Base-by-base conservation (phyloP, 2,888 invertebrate genomes). In the Leuctra nigra region DNA sequence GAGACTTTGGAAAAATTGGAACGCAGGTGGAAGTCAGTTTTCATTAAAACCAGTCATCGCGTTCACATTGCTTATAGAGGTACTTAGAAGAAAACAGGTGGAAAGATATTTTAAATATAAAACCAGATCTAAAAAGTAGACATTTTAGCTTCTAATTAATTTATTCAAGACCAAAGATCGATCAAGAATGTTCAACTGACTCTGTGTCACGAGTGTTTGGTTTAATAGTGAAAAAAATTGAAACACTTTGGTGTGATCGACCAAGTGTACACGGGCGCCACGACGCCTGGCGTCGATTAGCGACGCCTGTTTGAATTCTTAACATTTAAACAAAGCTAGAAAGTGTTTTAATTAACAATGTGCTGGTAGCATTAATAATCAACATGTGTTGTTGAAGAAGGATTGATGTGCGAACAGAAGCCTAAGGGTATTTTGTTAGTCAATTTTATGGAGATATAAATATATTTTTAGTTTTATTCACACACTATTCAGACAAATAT, bases 51-150 rank as follows among this genome's bases (percentile, higher is more conserved):
- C 44, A 44, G 44, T 44, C 44, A 2, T 20, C 20, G n/a, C 44
- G 20, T 44, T 44, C 22, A 23, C 1, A 2, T 2, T n/a, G n/a
- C n/a, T n/a, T n/a, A n/a, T n/a, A n/a, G n/a, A n/a, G n/a, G n/a
- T n/a, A n/a, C n/a, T n/a, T n/a, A n/a, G n/a, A n/a, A n/a, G 23
- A 18, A 23, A 44, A 44, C 44, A 44, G 44, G 44, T 44, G 44
- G 11, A 29, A 29, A 29, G 7, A 7, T 29, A 29, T 29, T 29
- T n/a, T 7, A 11, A 11, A 6, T 29, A 29, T 29, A 29, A 29
- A n/a, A 38, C 7, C 6, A 9, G 38, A 38, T 38, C 6, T 9
- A 4, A 38, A 9, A n/a, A 9, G 38, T 7, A 29, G 29, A 11
- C 11, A 38, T 38, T 6, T 38, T 14, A n/a, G 14, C 38, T 4